These are phyloP conservation scores for Aleiodes leptofemur DNA, from an alignment of 2,888 invertebrate species.

Conservation along the genomic window DNA sequence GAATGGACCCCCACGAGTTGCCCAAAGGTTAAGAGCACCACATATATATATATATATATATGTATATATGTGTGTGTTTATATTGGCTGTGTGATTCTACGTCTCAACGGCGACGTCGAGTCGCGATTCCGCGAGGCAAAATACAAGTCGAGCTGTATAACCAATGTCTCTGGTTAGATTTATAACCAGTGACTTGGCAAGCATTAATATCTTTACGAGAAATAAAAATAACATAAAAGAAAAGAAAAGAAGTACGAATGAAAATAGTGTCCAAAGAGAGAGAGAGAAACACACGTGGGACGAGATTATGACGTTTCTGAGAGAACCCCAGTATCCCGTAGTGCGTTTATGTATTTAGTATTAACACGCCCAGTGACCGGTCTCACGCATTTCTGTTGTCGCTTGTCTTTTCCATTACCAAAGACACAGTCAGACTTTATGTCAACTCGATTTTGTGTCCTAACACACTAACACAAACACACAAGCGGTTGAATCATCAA, in stretches of 20 bases:
- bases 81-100: conserved; percentile 18
- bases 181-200: conserved; percentile 22
- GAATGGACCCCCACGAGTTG: conserved; percentile 27
- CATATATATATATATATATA: not conserved
- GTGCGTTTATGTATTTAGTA: conserved; percentile 22
- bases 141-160: conserved; percentile 16
- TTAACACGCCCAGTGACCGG: conserved; percentile 2
- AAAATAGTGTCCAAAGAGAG: not conserved
- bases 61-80: not conserved
- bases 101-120: conserved; percentile 24
- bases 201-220: conserved; percentile 20
- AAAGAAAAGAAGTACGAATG: not conserved
- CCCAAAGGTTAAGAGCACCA: conserved; percentile 31
- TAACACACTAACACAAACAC: no score
- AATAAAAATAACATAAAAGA: not conserved
- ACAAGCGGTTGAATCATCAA: no score
- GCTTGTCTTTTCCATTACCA: no score
- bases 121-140: conserved; percentile 20
- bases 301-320: conserved; percentile 69
- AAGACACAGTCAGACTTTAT: no score
- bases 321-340: conserved; percentile 51
- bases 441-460: no score
- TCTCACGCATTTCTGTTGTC: no score
- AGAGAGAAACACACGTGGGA: conserved; percentile 48
- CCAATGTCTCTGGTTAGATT: conserved; percentile 22